Base-by-base conservation (phyloP, 2,888 invertebrate species). In the Tinea pellionella region DNA sequence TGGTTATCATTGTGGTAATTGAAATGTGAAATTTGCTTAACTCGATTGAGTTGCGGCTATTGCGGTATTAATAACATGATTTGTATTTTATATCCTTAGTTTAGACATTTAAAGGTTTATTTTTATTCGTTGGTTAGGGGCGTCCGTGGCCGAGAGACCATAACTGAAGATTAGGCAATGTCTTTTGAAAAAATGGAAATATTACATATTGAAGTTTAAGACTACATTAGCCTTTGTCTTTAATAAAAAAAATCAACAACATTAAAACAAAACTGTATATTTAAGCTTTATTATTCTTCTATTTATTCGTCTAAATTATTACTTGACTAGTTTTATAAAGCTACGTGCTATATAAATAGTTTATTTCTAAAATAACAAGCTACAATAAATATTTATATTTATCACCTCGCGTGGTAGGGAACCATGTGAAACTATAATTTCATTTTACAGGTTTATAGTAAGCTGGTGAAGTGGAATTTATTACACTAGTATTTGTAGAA, bases 341-440 rank as follows among this genome's bases (percentile, higher is more conserved):
- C 2, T 47, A 47, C 47, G 47, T 8, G 15, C n/a, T 15, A 13
- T 15, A 47, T 16, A 47, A 47, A 47, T 47, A 47, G 15, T 47
- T 47, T 47, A 47, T 47, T n/a, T 47, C 12, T 16, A n/a, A 47
- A 47, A 53, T 53, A 53, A 53, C 53, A 53, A 53, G 53, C 19
- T 12, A 75, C 71, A 74, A 76, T 79, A 80, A 81, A 77, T 70
- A 74, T 74, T 72, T 70, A 71, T 74, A 74, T 80, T 80, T 79
- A 79, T 67, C 67, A 64, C 73, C 61, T 80, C 68, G 83, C 82
- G 80, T 83, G 79, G 75, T 68, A 64, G 65, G 64, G 67, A 70
- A 72, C 68, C 71, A 74, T 70, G 68, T 73, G 68, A 67, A 71
- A 75, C 74, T 73, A 70, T 69, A 68, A 69, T 71, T 70, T 69